Evolutionary conservation across 2,888 invertebrate genomes (phyloP).

Genomic region (Agonopterix subpropinquella): DNA sequence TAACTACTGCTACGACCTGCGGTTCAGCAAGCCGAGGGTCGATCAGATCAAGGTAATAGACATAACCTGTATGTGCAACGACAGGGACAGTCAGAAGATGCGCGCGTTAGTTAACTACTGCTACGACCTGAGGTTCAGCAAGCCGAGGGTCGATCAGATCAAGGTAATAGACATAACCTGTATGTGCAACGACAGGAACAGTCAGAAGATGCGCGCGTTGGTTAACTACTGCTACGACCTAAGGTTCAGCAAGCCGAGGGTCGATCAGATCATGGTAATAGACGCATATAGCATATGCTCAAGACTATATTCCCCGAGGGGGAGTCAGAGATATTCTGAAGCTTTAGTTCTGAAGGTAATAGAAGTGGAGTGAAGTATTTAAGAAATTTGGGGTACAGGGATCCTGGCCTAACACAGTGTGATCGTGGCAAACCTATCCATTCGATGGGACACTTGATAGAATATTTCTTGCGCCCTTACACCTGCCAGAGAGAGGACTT

Average conservation of each 20-base stretch:
- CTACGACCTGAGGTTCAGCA: slow-evolving; percentile 91
- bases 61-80: slow-evolving; percentile 98
- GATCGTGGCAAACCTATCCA: not conserved
- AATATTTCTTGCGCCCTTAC: too few relatives aligned
- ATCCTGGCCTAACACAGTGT: too few relatives aligned
- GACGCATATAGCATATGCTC: too few relatives aligned
- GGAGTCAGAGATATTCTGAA: not conserved
- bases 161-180: slow-evolving; percentile 93
- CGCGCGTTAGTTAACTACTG: slow-evolving; percentile 94
- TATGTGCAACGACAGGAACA: slow-evolving; percentile 98
- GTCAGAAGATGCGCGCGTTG: slow-evolving; percentile 94
- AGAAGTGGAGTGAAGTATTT: not conserved
- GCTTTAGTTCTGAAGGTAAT: not conserved
- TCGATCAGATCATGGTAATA: slow-evolving; percentile 91
- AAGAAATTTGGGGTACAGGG: not conserved
- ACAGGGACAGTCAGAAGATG: slow-evolving; percentile 95
- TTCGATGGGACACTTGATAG: too few relatives aligned
- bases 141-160: slow-evolving; percentile 93
- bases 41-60: slow-evolving; percentile 94
- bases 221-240: slow-evolving; percentile 97
- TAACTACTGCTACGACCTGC: slow-evolving; percentile 95
- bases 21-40: slow-evolving; percentile 88
- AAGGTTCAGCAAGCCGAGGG: slow-evolving; percentile 86
- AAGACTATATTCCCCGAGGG: too few relatives aligned
- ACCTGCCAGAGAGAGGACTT: too few relatives aligned